phyloP scores from a whole-genome alignment of 2,797 vertebrate species.

The Gymnocypris eckloni region DNA sequence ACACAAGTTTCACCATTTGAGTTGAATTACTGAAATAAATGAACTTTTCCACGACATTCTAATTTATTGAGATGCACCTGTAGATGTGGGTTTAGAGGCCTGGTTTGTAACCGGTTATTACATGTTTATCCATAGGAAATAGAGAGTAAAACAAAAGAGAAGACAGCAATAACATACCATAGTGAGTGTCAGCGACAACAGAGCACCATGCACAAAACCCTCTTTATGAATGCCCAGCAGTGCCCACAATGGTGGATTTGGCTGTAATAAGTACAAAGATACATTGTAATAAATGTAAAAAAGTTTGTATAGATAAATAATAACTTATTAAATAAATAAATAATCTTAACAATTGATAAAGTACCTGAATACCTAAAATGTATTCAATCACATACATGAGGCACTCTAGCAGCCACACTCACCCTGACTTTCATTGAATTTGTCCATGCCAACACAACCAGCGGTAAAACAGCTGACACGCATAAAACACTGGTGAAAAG shows the following conservation, averaged over 20 bases:
- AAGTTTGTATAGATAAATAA: not conserved
- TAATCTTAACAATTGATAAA: not conserved
- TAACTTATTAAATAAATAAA: not conserved
- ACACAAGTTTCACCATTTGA: no score
- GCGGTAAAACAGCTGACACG: slow-evolving; percentile 80
- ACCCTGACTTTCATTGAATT: slow-evolving; percentile 76
- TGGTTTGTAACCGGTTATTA: not conserved
- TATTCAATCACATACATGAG: not conserved
- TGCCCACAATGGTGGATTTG: slow-evolving; percentile 8
- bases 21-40: no score
- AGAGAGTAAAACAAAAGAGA: not conserved
- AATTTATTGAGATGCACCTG: no score
- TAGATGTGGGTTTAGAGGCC: not conserved
- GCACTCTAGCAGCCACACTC: slow-evolving; percentile 43
- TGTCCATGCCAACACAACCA: slow-evolving; percentile 78
- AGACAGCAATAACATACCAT: not conserved
- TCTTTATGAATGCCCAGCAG: not conserved
- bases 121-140: not conserved
- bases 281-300: not conserved
- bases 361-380: not conserved
- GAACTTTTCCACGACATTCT: no score
- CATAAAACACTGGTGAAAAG: slow-evolving; percentile 83
- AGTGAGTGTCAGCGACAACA: not conserved
- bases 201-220: not conserved
- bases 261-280: not conserved